phyloP scores from a whole-genome alignment of 2,113 vertebrate genomes.

The Lates calcarifer region DNA sequence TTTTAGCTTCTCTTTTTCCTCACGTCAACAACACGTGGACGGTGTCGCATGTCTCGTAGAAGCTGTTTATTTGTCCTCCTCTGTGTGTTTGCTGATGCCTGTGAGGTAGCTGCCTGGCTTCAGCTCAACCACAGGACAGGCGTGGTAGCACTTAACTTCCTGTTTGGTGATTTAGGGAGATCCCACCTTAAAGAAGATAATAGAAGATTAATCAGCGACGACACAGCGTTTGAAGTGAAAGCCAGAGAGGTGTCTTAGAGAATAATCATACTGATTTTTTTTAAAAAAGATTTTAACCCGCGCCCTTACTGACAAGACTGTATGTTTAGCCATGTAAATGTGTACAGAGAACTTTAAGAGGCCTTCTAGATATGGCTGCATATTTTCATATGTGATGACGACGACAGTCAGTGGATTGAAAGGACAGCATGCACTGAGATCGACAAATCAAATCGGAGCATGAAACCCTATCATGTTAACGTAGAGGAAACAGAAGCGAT shows the following conservation, averaged over 20 bases:
- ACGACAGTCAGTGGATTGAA: constrained; percentile 42
- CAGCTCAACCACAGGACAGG: constrained; percentile 60
- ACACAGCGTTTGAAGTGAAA: constrained; percentile 33
- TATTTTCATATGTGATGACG: constrained; percentile 65
- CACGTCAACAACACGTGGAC: constrained; percentile 21
- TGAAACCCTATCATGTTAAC: constrained; percentile 41
- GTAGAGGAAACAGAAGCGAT: constrained; percentile 22
- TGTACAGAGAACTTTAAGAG: constrained; percentile 64
- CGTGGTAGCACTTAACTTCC: constrained; percentile 75
- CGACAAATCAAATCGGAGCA: constrained; percentile 48
- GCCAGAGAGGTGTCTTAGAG: constrained; percentile 58
- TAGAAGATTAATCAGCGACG: constrained; percentile 34
- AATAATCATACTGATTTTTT: constrained; percentile 50
- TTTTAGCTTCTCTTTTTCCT: constrained; percentile 31
- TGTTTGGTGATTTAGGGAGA: constrained; percentile 58
- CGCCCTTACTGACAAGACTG: constrained; percentile 47
- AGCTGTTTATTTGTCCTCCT: constrained; percentile 25
- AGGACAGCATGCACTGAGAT: constrained; percentile 46
- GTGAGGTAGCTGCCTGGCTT: constrained; percentile 58
- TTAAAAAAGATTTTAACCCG: constrained; percentile 54
- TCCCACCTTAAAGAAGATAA: constrained; percentile 30
- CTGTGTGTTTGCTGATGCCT: constrained; percentile 42
- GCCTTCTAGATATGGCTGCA: constrained; percentile 54
- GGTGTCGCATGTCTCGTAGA: constrained; percentile 31
- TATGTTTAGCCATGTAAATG: constrained; percentile 62